Evolutionary conservation across 2,113 vertebrate genomes (phyloP).

Genomic region (Corythoichthys haematopterus): DNA sequence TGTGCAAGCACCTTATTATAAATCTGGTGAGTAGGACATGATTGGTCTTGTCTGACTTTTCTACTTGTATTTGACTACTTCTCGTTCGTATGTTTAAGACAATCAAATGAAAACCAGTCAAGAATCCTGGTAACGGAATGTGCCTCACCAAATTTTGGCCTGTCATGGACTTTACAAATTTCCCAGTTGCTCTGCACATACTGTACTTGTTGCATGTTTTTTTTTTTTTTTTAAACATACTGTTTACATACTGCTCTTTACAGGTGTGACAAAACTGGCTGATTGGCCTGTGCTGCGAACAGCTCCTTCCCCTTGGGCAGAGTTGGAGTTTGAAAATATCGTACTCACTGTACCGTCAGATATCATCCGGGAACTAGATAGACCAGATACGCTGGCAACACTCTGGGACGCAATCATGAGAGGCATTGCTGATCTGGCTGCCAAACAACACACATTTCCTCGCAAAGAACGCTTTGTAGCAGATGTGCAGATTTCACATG

Average conservation of each 20-base stretch:
- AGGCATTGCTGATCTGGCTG: conserved; percentile 71
- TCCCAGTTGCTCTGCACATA: background rate
- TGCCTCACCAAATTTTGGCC: background rate
- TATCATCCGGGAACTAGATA: conserved; percentile 49
- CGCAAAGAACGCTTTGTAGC: conserved; percentile 80
- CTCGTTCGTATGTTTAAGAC: too few relatives aligned
- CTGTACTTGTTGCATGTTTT: too few relatives aligned
- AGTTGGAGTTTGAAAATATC: conserved; percentile 78
- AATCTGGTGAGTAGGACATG: conserved; percentile 54
- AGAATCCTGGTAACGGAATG: too few relatives aligned
- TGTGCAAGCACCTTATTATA: conserved; percentile 70
- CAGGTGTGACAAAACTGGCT: conserved; percentile 59
- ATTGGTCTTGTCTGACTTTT: background rate
- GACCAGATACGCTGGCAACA: conserved; percentile 66
- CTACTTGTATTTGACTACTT: background rate
- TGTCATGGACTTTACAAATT: background rate
- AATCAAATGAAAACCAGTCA: background rate
- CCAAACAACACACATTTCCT: conserved; percentile 63
- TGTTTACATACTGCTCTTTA: background rate
- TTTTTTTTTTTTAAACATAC: background rate
- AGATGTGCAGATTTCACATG: conserved; percentile 77
- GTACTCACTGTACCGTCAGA: conserved; percentile 75
- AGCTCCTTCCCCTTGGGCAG: conserved; percentile 74
- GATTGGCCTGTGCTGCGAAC: conserved; percentile 65
- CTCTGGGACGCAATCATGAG: conserved; percentile 75